Evolutionary conservation across 2,888 invertebrate genomes (phyloP), one percentile per base, ranked within the genome.

Genomic region (Platycheirus rosarum): DNA sequence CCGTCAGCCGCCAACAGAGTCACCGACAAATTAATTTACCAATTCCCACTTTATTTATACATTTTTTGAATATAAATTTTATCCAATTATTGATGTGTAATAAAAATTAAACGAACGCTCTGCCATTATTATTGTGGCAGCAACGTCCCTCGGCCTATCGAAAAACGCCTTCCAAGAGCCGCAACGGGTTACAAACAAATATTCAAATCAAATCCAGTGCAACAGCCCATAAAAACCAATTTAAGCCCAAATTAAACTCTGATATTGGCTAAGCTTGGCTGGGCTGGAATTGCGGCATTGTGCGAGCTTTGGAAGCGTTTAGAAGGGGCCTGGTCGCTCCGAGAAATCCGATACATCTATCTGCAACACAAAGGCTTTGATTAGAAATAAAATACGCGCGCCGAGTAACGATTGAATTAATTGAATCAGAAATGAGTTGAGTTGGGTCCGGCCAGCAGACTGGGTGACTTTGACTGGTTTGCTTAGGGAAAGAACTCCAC

Each of bases 231-330:
- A 82, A 80, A 80, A 80, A 66, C 51, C 70, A 80, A 71, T 80
- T 80, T 80, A 80, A 80, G 75, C 66, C 70, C 75, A 80, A 80
- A 76, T 80, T 80, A 80, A 80, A 80, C 65, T 70, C 48, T 53
- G 80, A 71, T 76, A 75, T 80, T 80, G 75, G 70, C 69, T 80
- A 73, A 63, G 71, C 63, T 60, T 60, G 8, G 60, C n/a, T 44
- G 16, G n/a, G 60, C 60, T 69, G 18, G 44, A 46, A 23, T 37
- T 40, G 11, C 7, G n/a, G n/a, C 20, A 8, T 46, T 37, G 32
- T 18, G 44, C 44, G 46, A 35, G 42, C 62, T 32, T 74, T 35
- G 23, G 13, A 46, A 37, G 23, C 23, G 55, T 53, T 46, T 18
- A 20, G n/a, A 49, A 62, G 20, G 35, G 26, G 49, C 48, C 8